Conservation (phyloP, 1,140 invertebrate species). For the Calephelis virginiensis region DNA sequence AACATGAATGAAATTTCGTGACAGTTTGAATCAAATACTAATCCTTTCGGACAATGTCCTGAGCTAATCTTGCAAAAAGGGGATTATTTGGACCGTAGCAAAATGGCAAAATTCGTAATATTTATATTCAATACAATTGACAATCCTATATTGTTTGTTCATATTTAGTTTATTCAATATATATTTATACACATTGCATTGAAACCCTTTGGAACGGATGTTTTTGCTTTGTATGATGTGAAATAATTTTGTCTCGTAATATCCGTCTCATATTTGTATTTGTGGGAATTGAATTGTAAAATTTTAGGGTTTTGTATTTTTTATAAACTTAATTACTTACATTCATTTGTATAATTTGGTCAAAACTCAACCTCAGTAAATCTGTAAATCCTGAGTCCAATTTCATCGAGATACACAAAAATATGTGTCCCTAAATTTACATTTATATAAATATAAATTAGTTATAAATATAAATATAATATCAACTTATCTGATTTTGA, state of each 20-base stretch:
- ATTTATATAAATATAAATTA: no score
- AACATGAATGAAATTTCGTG: constrained; percentile 4
- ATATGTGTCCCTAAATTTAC: no score
- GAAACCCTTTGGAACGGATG: constrained; percentile 52
- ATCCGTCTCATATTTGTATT: not conserved
- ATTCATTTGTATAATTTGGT: no score
- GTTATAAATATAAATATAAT: no score
- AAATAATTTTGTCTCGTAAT: constrained; percentile 9
- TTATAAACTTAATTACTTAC: no score
- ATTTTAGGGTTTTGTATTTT: not conserved
- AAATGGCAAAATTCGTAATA: constrained; percentile 53
- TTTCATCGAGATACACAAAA: no score
- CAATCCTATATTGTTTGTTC: constrained; percentile 58
- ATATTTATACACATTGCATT: constrained; percentile 32
- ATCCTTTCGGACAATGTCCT: constrained; percentile 44
- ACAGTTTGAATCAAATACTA: constrained; percentile 35
- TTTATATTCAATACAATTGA: constrained; percentile 55
- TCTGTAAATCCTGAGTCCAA: no score
- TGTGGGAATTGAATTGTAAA: not conserved
- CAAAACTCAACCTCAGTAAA: no score
- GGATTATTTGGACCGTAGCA: constrained; percentile 41
- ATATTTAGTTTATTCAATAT: constrained; percentile 61
- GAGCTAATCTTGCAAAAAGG: constrained; percentile 56
- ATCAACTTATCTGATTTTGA: no score
- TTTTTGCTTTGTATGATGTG: constrained; percentile 41